These are phyloP conservation scores for Gerris lacustris DNA, from an alignment of 2,888 invertebrate genomes.

Conservation along the genomic window DNA sequence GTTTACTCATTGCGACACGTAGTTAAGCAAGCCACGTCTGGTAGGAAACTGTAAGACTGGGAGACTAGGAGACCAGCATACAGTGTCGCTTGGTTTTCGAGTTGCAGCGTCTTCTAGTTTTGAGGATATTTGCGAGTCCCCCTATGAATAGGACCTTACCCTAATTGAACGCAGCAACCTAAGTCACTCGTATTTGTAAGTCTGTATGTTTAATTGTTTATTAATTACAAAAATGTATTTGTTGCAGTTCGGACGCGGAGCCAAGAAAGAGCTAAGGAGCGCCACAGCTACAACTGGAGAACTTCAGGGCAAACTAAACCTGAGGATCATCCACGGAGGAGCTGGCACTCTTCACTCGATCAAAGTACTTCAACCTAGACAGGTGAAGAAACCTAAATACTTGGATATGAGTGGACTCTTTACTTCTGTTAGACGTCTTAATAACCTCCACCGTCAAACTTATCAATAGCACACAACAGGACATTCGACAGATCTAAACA, in stretches of 20 bases:
- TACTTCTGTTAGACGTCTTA: not conserved
- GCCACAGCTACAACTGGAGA: constrained; percentile 79
- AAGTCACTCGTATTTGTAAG: not conserved
- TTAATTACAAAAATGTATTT: not conserved
- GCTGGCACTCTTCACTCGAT: constrained; percentile 74
- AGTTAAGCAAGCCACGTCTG: too few relatives aligned
- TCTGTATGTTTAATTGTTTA: not conserved
- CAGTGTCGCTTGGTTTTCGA: too few relatives aligned
- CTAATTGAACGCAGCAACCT: too few relatives aligned
- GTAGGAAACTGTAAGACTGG: too few relatives aligned
- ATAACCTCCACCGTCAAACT: too few relatives aligned
- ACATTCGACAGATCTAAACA: too few relatives aligned
- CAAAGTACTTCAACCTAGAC: constrained; percentile 74
- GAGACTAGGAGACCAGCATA: too few relatives aligned
- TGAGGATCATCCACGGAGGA: constrained; percentile 64
- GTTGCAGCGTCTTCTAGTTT: too few relatives aligned
- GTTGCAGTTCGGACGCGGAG: constrained; percentile 56
- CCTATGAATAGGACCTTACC: too few relatives aligned
- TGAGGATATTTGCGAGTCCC: too few relatives aligned
- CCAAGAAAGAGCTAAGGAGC: constrained; percentile 67
- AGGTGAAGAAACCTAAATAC: constrained; percentile 43
- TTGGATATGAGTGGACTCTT: constrained; percentile 4
- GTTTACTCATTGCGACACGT: too few relatives aligned
- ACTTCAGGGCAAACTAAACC: constrained; percentile 66
- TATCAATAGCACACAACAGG: too few relatives aligned